Evolutionary conservation across 2,888 invertebrate genomes (phyloP).

Genomic region (Hirtodrosophila histrioides): DNA sequence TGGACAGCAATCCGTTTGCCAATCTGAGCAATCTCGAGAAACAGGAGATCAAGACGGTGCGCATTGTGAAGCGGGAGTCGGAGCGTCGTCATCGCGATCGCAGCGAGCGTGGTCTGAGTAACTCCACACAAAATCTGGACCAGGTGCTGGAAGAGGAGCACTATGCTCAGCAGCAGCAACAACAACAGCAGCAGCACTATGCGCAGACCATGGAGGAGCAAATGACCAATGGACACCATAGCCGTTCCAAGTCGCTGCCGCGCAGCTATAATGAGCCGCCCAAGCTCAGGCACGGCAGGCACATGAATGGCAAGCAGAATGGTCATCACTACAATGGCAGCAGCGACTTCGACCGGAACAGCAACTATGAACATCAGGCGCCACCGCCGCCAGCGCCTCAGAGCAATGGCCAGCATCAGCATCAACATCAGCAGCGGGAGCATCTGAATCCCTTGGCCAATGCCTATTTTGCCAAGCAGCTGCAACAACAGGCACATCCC

Average conservation of each 20-base stretch:
- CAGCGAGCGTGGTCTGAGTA: constrained; percentile 87
- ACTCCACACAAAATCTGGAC: constrained; percentile 83
- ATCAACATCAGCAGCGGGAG: constrained; percentile 59
- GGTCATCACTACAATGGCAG: constrained; percentile 59
- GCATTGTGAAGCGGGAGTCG: constrained; percentile 96
- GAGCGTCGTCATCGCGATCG: constrained; percentile 93
- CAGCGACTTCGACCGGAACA: constrained; percentile 81
- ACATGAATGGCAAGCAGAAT: constrained; percentile 65
- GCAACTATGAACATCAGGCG: constrained; percentile 78
- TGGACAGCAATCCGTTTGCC: constrained; percentile 83
- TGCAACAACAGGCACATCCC: constrained; percentile 74
- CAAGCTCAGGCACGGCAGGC: constrained; percentile 68
- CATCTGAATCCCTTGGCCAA: constrained; percentile 80
- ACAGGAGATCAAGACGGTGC: constrained; percentile 95
- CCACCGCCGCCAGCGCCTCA: constrained; percentile 73
- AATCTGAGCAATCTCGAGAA: constrained; percentile 91
- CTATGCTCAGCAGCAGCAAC: constrained; percentile 56
- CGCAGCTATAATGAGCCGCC: constrained; percentile 84
- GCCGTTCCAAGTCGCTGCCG: constrained; percentile 86
- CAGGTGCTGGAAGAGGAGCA: constrained; percentile 84
- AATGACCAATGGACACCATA: constrained; percentile 78
- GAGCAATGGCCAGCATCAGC: constrained; percentile 73
- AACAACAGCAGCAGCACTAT: constrained; percentile 45
- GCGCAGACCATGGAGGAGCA: constrained; percentile 77
- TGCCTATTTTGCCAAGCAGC: constrained; percentile 81